Conservation (phyloP, 2,888 invertebrate species). For the Prostheceraeus crozeri region DNA sequence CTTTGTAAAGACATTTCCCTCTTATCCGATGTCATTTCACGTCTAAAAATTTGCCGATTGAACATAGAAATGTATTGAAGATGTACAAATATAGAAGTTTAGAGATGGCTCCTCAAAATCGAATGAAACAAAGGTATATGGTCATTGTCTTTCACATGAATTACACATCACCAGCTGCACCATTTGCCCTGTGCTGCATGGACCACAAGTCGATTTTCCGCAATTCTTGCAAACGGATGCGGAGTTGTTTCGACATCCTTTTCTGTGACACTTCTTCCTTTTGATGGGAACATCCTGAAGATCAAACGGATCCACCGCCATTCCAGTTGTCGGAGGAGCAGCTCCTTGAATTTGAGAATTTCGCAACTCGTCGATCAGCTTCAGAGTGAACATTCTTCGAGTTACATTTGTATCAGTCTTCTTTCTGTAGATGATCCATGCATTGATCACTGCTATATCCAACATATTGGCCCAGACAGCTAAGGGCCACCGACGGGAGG, state of each 20-base stretch:
- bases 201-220: not conserved
- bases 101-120: too few relatives aligned
- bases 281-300: slow-evolving; percentile 12
- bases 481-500: not conserved
- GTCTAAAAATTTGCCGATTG: too few relatives aligned
- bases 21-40: too few relatives aligned
- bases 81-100: too few relatives aligned
- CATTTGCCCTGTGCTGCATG: too few relatives aligned
- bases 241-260: slow-evolving; percentile 21
- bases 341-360: not conserved
- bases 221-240: not conserved
- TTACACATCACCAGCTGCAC: too few relatives aligned
- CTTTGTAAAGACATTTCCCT: too few relatives aligned
- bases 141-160: too few relatives aligned
- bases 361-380: slow-evolving; percentile 13
- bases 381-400: slow-evolving; percentile 13
- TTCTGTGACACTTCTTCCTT: slow-evolving; percentile 16
- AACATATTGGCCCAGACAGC: slow-evolving; percentile 24
- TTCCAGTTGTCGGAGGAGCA: too few relatives aligned
- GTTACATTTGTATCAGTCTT: slow-evolving; percentile 1
- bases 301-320: slow-evolving; percentile 9
- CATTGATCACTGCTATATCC: slow-evolving; percentile 18
- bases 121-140: too few relatives aligned
- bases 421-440: not conserved
- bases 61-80: too few relatives aligned